Conservation (phyloP, 2,888 invertebrate genomes). For the Patella caerulea region DNA sequence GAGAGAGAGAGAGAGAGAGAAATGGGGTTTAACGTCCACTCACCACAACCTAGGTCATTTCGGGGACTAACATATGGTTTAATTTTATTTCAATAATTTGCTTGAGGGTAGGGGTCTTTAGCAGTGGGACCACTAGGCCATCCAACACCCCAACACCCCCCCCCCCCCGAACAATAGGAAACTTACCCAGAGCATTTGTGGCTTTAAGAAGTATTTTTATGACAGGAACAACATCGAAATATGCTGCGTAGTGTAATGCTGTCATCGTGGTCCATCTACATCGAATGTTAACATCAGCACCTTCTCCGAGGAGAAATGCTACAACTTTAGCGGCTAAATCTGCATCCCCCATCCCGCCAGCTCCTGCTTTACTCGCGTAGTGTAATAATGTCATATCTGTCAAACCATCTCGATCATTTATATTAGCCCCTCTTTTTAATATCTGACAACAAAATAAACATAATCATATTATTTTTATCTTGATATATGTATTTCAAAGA, state of each 20-base stretch:
- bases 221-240: conserved; percentile 73
- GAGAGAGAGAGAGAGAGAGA: no score
- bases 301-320: conserved; percentile 61
- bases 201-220: conserved; percentile 69
- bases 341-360: conserved; percentile 71
- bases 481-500: no score
- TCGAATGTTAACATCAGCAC: conserved; percentile 72
- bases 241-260: conserved; percentile 74
- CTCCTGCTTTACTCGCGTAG: conserved; percentile 74
- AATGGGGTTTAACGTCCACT: no score
- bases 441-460: conserved; percentile 59
- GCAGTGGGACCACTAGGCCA: no score
- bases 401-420: conserved; percentile 74
- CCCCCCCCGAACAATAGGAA: no score
- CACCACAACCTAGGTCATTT: no score
- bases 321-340: conserved; percentile 63
- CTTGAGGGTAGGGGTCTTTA: no score
- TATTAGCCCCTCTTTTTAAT: conserved; percentile 71
- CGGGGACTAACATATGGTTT: no score
- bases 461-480: no score
- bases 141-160: no score
- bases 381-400: conserved; percentile 75
- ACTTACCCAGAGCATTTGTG: conserved; percentile 63
- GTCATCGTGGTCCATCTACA: conserved; percentile 75
- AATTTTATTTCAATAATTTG: no score